Conservation (phyloP, 2,113 vertebrate species). For the Cryptotis parvus region DNA sequence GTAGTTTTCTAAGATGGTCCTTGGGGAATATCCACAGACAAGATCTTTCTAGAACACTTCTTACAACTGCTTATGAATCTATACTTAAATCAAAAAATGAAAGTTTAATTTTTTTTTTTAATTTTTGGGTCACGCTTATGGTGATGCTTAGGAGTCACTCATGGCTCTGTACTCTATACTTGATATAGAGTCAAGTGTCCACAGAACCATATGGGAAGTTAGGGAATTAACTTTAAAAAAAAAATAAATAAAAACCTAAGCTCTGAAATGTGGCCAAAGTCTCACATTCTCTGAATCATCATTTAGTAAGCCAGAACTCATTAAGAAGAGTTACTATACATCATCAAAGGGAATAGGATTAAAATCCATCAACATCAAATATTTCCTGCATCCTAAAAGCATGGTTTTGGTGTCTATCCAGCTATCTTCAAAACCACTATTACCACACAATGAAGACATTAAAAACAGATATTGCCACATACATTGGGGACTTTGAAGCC, state of each 20-base stretch:
- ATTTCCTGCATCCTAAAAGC: conserved; percentile 14
- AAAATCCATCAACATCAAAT: conserved; percentile 25
- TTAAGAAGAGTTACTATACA: neutral
- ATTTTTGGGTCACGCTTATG: neutral
- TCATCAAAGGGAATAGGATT: neutral
- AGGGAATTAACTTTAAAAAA: neutral
- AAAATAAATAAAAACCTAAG: neutral
- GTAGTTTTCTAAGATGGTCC: conserved; percentile 8
- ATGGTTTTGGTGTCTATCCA: conserved; percentile 20
- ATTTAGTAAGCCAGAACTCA: neutral
- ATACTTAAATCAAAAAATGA: conserved; percentile 17
- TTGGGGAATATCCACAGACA: neutral
- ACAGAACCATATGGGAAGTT: no score
- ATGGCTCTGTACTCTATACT: no score
- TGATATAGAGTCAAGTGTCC: no score
- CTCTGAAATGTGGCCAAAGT: neutral
- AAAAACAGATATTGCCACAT: conserved; percentile 76
- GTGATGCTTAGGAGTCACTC: no score
- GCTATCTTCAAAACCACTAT: conserved; percentile 48
- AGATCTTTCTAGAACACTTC: neutral
- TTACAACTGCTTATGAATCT: neutral
- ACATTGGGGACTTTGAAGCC: conserved; percentile 78
- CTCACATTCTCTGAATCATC: conserved; percentile 1
- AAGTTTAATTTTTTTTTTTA: no score
- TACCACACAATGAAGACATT: conserved; percentile 68